phyloP scores from a whole-genome alignment of 1,140 invertebrate genomes.

The Homalodisca vitripennis region DNA sequence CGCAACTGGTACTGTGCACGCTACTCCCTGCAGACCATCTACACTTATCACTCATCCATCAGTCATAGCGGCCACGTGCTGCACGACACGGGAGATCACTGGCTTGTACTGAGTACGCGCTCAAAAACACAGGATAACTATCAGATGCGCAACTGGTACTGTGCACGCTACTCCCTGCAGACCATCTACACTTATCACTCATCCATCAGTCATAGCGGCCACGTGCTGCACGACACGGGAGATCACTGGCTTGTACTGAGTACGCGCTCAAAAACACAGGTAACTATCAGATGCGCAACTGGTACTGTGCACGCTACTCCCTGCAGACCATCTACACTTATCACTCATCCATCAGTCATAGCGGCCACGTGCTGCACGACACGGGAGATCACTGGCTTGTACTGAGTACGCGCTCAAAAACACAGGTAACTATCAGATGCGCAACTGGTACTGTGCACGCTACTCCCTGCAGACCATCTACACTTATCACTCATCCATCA shows the following conservation, averaged over 20 bases:
- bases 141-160: slow-evolving; percentile 9
- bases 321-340: slow-evolving; percentile 10
- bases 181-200: slow-evolving; percentile 9
- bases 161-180: not conserved
- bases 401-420: not conserved
- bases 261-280: slow-evolving; percentile 6
- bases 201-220: not conserved
- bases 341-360: not conserved
- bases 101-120: not conserved
- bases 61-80: not conserved
- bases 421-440: slow-evolving; percentile 10
- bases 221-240: not conserved
- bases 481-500: slow-evolving; percentile 1
- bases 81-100: not conserved
- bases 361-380: not conserved
- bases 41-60: slow-evolving; percentile 1
- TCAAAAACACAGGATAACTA: slow-evolving; percentile 3
- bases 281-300: slow-evolving; percentile 5
- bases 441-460: not conserved
- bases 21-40: not conserved
- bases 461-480: not conserved
- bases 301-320: not conserved
- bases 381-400: not conserved
- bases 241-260: slow-evolving; percentile 1
- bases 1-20: not conserved